Evolutionary conservation across 2,888 invertebrate genomes (phyloP).

Genomic region (Perdita meconis): DNA sequence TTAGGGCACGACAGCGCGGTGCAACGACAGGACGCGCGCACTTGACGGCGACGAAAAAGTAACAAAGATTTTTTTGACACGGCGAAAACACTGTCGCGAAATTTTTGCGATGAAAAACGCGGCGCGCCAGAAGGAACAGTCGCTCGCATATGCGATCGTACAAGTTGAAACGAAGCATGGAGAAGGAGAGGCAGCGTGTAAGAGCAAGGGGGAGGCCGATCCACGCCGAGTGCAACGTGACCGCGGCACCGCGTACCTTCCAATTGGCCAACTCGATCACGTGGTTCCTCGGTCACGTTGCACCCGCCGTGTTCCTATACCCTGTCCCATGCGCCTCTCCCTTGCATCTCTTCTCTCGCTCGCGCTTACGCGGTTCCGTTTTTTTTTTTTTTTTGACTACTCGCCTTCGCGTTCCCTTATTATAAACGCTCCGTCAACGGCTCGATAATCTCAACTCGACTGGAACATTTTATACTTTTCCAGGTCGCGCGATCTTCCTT

Average conservation of each 20-base stretch:
- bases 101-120: constrained; percentile 16
- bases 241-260: constrained; percentile 75
- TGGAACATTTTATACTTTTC: no score
- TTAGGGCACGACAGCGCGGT: no score
- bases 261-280: constrained; percentile 76
- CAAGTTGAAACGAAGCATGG: constrained; percentile 33
- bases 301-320: constrained; percentile 74
- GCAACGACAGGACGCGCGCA: no score
- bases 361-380: neutral
- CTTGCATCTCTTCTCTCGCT: constrained; percentile 9
- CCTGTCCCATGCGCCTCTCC: constrained; percentile 26
- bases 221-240: constrained; percentile 89
- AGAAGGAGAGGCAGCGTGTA: constrained; percentile 59
- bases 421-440: neutral
- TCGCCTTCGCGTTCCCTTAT: neutral
- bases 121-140: constrained; percentile 40
- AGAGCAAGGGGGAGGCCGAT: constrained; percentile 62
- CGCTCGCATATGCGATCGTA: constrained; percentile 65
- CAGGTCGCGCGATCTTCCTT: no score
- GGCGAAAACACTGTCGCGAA: neutral
- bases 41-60: no score
- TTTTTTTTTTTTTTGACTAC: neutral
- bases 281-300: constrained; percentile 80
- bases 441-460: no score
- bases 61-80: neutral